A percentile compares a stretch with the other conserved stretches of the same genome.
phyloP scores from a whole-genome alignment of 2,113 vertebrate genomes.

The Nipponia nippon region DNA sequence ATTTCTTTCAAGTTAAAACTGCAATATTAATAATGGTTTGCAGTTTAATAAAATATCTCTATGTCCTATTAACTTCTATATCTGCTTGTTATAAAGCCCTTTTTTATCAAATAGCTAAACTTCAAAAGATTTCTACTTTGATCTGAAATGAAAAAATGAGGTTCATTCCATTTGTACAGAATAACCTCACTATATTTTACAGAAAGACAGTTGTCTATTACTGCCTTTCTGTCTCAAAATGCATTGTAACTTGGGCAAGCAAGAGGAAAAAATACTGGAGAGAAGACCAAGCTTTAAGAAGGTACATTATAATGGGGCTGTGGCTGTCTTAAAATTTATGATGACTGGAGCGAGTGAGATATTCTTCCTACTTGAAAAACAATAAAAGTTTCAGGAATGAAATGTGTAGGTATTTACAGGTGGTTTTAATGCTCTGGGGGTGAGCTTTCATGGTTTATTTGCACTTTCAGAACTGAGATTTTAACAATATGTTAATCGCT shows the following conservation, averaged over 20 bases:
- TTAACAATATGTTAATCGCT: background rate
- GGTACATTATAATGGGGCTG: background rate
- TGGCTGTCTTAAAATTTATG: constrained; percentile 21
- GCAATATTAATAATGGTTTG: constrained; percentile 84
- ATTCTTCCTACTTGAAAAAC: constrained; percentile 9
- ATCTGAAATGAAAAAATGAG: constrained; percentile 78
- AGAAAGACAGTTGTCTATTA: constrained; percentile 70
- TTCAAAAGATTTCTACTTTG: constrained; percentile 83
- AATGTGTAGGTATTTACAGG: background rate
- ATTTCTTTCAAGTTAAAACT: constrained; percentile 83
- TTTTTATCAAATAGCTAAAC: constrained; percentile 84
- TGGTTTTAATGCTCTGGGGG: background rate
- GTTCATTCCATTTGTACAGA: constrained; percentile 79
- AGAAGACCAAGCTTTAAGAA: constrained; percentile 13
- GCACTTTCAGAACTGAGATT: background rate
- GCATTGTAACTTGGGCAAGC: constrained; percentile 39
- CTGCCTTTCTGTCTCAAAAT: constrained; percentile 53
- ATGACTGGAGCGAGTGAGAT: background rate
- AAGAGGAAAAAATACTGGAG: constrained; percentile 8
- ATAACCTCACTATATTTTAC: constrained; percentile 69
- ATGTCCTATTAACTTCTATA: constrained; percentile 83
- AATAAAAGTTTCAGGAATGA: constrained; percentile 27
- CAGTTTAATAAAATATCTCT: constrained; percentile 86
- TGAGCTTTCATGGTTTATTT: background rate
- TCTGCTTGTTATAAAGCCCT: constrained; percentile 77